Base-by-base conservation (phyloP, 1,140 invertebrate genomes). In the Sinella curviseta region DNA sequence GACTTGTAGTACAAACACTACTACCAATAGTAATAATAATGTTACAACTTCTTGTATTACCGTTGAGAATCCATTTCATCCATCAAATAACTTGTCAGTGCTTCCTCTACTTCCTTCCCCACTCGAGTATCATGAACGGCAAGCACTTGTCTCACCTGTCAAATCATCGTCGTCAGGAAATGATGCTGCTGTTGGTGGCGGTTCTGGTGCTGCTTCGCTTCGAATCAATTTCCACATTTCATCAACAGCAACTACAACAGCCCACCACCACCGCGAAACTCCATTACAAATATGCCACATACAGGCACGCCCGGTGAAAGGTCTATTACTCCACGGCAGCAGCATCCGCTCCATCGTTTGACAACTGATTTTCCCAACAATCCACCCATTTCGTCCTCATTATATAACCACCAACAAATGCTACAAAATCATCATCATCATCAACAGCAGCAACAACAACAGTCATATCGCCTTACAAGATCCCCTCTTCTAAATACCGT, bases 31-130 rank as follows among this genome's bases (percentile, higher is more conserved):
- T 65, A 26, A n/a, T 26, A 65, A 26, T n/a, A n/a, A n/a, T n/a
- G 26, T 17, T 26, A 16, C 4, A 12, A 8, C 57, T 3, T 31
- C 28, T 33, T 31, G 26, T 30, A 70, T 33, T 17, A 70, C 31
- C 31, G 65, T 70, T 31, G 65, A 70, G 65, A 30, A 33, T n/a
- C 65, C 65, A 33, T 70, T 70, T 70, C 65, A 70, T 17, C 8
- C 8, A 70, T 70, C 65, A 70, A 70, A 70, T 24, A 70, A 70
- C n/a, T 70, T 70, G 65, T 70, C 65, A 30, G 65, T 70, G 4
- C 65, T 70, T 33, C 26, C 65, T 30, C 24, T 70, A 30, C 16
- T 12, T 8, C 39, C 39, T 48, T 31, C 55, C 24, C 24, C 65
- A 70, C 28, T 60, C 24, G 12, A 70, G 30, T 33, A 70, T 33